A percentile compares a stretch with the other conserved stretches of the same genome.
Conservation (phyloP, 2,113 vertebrate genomes). For the Pseudolaguvia tuberculata region DNA sequence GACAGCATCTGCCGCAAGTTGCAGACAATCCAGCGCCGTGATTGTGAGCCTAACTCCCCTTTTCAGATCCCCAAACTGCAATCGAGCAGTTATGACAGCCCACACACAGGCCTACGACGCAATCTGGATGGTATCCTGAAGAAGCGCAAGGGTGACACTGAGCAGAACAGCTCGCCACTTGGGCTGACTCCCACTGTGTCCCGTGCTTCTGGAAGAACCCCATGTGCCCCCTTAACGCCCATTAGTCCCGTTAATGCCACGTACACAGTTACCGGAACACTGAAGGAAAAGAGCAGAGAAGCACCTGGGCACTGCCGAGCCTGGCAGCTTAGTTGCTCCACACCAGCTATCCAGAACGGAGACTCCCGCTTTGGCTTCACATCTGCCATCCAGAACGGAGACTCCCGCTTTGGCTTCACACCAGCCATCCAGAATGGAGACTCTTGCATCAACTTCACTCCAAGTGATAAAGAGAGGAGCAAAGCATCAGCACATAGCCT, state of each 20-base stretch:
- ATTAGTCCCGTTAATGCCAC: slow-evolving; percentile 45
- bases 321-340: slow-evolving; percentile 55
- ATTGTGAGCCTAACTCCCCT: slow-evolving; percentile 66
- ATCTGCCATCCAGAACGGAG: slow-evolving; percentile 34
- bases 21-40: slow-evolving; percentile 77
- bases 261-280: slow-evolving; percentile 44
- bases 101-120: slow-evolving; percentile 64
- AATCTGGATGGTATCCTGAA: slow-evolving; percentile 76
- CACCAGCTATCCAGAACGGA: slow-evolving; percentile 35
- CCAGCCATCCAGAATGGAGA: slow-evolving; percentile 16
- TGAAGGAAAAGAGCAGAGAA: slow-evolving; percentile 50
- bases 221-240: slow-evolving; percentile 26
- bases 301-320: background rate
- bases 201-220: slow-evolving; percentile 19
- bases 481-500: slow-evolving; percentile 45
- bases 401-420: slow-evolving; percentile 52
- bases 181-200: slow-evolving; percentile 23
- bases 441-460: slow-evolving; percentile 5
- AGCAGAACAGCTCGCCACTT: slow-evolving; percentile 16
- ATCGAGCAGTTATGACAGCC: slow-evolving; percentile 73
- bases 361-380: slow-evolving; percentile 58
- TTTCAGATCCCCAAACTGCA: slow-evolving; percentile 79
- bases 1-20: slow-evolving; percentile 88
- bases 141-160: slow-evolving; percentile 50
- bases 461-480: slow-evolving; percentile 33